Evolutionary conservation across 1,140 invertebrate species (phyloP).

Genomic region (Calephelis nemesis): DNA sequence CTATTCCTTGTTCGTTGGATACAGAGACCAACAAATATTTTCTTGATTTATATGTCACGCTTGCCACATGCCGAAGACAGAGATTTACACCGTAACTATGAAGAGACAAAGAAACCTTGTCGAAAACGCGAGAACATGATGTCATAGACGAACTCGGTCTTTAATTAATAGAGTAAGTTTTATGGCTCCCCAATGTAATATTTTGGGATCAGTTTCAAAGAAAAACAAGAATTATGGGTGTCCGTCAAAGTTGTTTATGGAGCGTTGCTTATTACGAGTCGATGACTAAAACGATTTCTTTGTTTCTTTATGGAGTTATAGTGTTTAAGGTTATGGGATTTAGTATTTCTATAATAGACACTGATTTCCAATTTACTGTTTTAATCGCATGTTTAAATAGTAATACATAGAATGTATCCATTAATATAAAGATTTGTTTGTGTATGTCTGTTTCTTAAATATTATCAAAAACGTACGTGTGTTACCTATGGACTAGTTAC

Average conservation of each 20-base stretch:
- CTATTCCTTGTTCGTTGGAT: no score
- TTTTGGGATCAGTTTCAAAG: slow-evolving; percentile 61
- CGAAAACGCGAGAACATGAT: slow-evolving; percentile 59
- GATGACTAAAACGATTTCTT: slow-evolving; percentile 56
- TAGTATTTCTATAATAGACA: neutral
- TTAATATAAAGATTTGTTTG: no score
- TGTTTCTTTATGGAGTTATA: slow-evolving; percentile 40
- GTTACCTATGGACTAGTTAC: no score
- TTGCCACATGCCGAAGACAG: slow-evolving; percentile 64
- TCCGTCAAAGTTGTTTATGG: slow-evolving; percentile 61
- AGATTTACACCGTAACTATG: slow-evolving; percentile 67
- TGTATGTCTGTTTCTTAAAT: no score
- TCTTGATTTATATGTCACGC: slow-evolving; percentile 57
- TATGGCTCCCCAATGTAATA: slow-evolving; percentile 57
- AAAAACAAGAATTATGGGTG: slow-evolving; percentile 70
- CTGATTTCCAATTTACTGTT: slow-evolving; percentile 22
- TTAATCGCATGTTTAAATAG: no score
- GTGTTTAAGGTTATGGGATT: slow-evolving; percentile 14
- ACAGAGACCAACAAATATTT: slow-evolving; percentile 60
- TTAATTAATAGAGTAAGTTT: slow-evolving; percentile 72
- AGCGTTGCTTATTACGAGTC: slow-evolving; percentile 62
- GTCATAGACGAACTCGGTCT: slow-evolving; percentile 55
- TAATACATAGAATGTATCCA: no score
- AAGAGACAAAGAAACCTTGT: slow-evolving; percentile 66
- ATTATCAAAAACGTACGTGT: no score